Evolutionary conservation across 2,888 invertebrate species (phyloP).

Genomic region (Sceliomorpha sp.): DNA sequence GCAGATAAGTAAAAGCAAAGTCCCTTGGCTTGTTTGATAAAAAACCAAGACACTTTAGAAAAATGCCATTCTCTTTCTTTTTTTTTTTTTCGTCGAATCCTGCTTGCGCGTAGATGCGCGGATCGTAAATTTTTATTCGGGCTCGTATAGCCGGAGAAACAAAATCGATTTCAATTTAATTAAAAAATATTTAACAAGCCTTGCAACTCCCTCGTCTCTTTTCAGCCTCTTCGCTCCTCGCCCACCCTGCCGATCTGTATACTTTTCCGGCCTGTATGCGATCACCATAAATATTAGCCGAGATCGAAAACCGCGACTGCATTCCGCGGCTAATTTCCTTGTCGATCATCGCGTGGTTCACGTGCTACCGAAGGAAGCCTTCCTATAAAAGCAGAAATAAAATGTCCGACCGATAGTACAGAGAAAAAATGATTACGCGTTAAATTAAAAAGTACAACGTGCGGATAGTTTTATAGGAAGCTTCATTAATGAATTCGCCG

Average conservation of each 20-base stretch:
- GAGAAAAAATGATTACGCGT: slow-evolving; percentile 45
- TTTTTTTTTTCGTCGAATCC: no score
- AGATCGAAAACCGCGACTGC: slow-evolving; percentile 55
- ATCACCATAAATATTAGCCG: slow-evolving; percentile 66
- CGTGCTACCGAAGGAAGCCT: slow-evolving; percentile 42
- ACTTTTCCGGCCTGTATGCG: slow-evolving; percentile 24
- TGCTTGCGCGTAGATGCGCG: no score
- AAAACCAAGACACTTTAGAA: no score
- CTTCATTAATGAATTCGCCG: slow-evolving; percentile 48
- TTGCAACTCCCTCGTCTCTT: slow-evolving; percentile 19
- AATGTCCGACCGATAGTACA: slow-evolving; percentile 22
- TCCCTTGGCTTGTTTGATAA: no score
- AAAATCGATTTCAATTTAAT: slow-evolving; percentile 68
- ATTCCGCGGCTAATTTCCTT: slow-evolving; percentile 76
- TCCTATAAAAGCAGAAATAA: slow-evolving; percentile 33
- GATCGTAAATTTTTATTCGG: slow-evolving; percentile 9
- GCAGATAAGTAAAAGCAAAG: no score
- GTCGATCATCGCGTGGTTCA: slow-evolving; percentile 48
- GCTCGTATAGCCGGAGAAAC: slow-evolving; percentile 10
- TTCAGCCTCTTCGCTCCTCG: slow-evolving; percentile 5
- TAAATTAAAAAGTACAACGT: slow-evolving; percentile 60
- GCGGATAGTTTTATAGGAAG: slow-evolving; percentile 42
- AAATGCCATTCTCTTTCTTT: no score
- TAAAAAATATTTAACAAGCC: slow-evolving; percentile 72
- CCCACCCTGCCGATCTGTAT: slow-evolving; percentile 1